Evolutionary conservation across 2,113 vertebrate species (phyloP).

Genomic region (Semicossyphus pulcher): DNA sequence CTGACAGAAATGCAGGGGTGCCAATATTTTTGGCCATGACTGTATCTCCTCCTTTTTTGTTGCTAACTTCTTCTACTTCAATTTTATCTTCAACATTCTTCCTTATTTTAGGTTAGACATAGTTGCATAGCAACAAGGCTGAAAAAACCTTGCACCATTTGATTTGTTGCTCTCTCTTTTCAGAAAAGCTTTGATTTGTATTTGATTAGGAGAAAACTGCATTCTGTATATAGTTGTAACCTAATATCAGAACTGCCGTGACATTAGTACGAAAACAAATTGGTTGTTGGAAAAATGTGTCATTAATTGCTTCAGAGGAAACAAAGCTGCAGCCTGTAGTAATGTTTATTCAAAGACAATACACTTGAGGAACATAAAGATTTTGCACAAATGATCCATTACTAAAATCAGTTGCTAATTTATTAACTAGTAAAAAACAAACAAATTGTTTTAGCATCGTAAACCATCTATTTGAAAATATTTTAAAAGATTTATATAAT

Average conservation of each 20-base stretch:
- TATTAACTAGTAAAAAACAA: no score
- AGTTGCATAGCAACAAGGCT: conserved; percentile 75
- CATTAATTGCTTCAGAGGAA: conserved; percentile 26
- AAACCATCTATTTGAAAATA: neutral
- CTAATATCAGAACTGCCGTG: conserved; percentile 22
- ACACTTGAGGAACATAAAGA: conserved; percentile 43
- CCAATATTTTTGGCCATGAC: no score
- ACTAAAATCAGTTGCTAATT: no score
- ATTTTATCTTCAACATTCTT: conserved; percentile 46
- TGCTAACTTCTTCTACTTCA: conserved; percentile 38
- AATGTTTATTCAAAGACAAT: conserved; percentile 9
- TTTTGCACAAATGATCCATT: conserved; percentile 67
- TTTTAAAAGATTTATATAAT: neutral
- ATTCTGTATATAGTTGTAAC: conserved; percentile 52
- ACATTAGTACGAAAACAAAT: conserved; percentile 28
- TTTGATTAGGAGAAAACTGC: conserved; percentile 63
- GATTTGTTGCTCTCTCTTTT: conserved; percentile 50
- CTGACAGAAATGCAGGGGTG: no score
- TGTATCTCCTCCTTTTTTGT: no score
- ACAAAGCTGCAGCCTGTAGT: conserved; percentile 26
- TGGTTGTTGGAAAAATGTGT: conserved; percentile 26
- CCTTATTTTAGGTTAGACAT: conserved; percentile 53
- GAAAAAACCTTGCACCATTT: conserved; percentile 49
- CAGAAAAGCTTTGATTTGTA: conserved; percentile 48
- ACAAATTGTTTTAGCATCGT: no score